phyloP scores from a whole-genome alignment of 2,888 invertebrate species.

The Morinoia aosen region DNA sequence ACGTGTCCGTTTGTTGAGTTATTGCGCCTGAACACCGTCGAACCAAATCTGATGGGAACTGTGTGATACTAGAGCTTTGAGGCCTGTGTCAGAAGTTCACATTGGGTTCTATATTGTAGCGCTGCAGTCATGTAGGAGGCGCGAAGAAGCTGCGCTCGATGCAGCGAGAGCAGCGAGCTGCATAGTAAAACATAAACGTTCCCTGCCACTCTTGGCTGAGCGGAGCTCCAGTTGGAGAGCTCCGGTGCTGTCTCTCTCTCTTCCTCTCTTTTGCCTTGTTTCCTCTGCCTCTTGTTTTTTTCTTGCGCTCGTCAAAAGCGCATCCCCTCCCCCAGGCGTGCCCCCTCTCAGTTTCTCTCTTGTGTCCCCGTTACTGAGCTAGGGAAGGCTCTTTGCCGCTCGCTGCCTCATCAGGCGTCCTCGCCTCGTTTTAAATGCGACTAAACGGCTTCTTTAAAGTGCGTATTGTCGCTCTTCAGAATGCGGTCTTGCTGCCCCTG shows the following conservation, averaged over 20 bases:
- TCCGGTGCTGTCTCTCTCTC: slow-evolving; percentile 16
- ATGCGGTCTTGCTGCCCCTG: background rate
- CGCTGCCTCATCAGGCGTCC: background rate
- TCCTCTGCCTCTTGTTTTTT: background rate
- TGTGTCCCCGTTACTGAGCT: background rate
- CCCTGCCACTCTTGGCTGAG: background rate
- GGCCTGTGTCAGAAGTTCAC: too few species aligned
- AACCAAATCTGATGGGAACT: too few species aligned
- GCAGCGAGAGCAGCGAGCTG: background rate
- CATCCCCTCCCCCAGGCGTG: background rate
- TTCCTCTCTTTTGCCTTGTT: slow-evolving; percentile 37
- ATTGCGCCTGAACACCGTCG: too few species aligned
- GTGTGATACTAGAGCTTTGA: too few species aligned
- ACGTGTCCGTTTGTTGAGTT: too few species aligned
- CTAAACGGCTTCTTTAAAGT: slow-evolving; percentile 5
- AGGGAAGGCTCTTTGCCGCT: background rate
- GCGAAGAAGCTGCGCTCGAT: background rate
- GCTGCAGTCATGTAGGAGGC: too few species aligned
- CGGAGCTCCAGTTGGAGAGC: background rate
- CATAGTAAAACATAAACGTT: slow-evolving; percentile 17
- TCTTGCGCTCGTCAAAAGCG: background rate
- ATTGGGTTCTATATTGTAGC: too few species aligned
- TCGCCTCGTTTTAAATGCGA: background rate
- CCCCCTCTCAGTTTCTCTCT: background rate
- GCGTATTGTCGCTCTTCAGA: background rate